Evolutionary conservation across 1,140 invertebrate species (phyloP).

Genomic region (Drosophila triauraria): DNA sequence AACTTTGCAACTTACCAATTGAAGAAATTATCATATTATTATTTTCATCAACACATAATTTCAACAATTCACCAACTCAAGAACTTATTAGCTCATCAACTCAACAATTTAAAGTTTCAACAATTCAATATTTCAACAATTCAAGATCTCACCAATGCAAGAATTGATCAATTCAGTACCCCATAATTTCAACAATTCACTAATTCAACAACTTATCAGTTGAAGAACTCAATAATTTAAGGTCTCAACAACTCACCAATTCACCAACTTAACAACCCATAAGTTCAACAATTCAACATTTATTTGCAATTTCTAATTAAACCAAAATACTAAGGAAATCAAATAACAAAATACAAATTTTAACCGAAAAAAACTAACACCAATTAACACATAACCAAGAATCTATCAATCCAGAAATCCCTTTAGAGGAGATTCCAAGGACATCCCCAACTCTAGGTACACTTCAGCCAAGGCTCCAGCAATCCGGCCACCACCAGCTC

Average conservation of each 20-base stretch:
- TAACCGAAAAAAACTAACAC: background rate
- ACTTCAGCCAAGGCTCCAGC: constrained; percentile 65
- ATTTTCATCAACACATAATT: background rate
- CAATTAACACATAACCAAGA: background rate
- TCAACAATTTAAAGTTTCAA: background rate
- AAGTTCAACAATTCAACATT: background rate
- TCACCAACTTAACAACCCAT: background rate
- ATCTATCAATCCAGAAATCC: background rate
- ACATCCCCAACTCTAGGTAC: background rate
- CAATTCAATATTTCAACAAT: background rate
- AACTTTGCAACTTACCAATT: background rate
- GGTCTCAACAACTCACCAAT: background rate
- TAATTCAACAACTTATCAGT: background rate
- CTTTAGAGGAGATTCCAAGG: background rate
- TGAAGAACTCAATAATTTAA: background rate
- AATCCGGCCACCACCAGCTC: constrained; percentile 56
- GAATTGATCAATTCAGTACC: no score
- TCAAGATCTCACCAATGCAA: background rate
- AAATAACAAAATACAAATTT: background rate
- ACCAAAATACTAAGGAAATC: background rate
- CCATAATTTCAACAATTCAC: background rate
- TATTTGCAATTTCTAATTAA: background rate
- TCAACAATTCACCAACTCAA: background rate
- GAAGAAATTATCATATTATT: no score
- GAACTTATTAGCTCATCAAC: background rate